Conservation (phyloP, 2,113 vertebrate species). For the Chrysemys picta region DNA sequence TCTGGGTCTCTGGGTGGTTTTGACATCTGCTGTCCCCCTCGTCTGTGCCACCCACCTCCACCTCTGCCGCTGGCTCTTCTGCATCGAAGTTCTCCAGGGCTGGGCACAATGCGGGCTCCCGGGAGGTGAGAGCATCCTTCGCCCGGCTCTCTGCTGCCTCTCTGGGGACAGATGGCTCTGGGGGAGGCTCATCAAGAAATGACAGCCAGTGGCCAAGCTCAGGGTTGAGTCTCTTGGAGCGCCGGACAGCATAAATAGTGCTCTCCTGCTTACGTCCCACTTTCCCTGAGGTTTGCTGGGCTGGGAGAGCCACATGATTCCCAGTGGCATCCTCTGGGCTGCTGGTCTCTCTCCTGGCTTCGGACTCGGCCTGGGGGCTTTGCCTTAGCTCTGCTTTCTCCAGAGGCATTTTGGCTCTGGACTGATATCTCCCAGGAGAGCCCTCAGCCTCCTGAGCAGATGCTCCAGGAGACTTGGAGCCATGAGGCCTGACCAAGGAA, state of each 20-base stretch:
- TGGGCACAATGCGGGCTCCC: neutral
- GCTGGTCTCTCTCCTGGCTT: slow-evolving; percentile 46
- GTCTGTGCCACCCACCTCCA: slow-evolving; percentile 64
- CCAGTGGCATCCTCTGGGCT: slow-evolving; percentile 44
- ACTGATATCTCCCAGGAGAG: neutral
- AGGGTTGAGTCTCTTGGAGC: slow-evolving; percentile 92
- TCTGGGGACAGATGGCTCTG: accelerated
- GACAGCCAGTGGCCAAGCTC: slow-evolving; percentile 79
- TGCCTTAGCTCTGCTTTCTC: slow-evolving; percentile 56
- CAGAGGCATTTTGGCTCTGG: slow-evolving; percentile 2
- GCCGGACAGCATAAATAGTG: slow-evolving; percentile 84
- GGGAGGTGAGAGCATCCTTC: neutral
- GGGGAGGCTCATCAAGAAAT: slow-evolving; percentile 40
- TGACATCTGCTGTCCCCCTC: slow-evolving; percentile 18
- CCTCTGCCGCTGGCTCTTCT: slow-evolving; percentile 63
- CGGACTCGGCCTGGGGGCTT: neutral
- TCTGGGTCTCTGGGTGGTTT: slow-evolving; percentile 68
- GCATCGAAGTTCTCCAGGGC: slow-evolving; percentile 42
- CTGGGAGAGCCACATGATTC: neutral
- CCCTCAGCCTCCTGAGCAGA: neutral
- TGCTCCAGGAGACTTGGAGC: neutral
- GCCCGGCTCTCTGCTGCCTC: neutral
- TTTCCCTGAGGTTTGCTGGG: neutral
- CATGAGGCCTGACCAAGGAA: slow-evolving; percentile 49
- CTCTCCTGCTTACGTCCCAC: slow-evolving; percentile 71